Conservation (phyloP, 2,888 invertebrate species). For the Pammene fasciana region DNA sequence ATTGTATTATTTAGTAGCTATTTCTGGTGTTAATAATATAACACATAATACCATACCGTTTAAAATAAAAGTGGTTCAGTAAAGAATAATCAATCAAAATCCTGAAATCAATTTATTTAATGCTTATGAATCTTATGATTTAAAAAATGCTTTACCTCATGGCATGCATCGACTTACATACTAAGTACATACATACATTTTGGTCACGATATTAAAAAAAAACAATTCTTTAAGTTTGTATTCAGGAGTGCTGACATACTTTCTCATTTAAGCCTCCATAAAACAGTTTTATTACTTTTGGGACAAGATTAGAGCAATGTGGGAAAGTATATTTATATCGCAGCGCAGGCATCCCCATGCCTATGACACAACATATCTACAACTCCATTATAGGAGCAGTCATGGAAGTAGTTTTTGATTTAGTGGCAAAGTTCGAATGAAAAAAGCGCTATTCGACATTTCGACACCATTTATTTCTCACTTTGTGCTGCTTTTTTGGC, state of each 20-base stretch:
- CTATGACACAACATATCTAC: constrained; percentile 45
- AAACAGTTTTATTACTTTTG: constrained; percentile 46
- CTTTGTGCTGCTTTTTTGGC: constrained; percentile 57
- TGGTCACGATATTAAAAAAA: constrained; percentile 44
- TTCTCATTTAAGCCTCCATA: constrained; percentile 42
- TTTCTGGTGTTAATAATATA: no score
- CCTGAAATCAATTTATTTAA: not conserved
- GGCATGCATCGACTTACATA: not conserved
- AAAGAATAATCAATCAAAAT: not conserved
- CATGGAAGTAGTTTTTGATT: constrained; percentile 65
- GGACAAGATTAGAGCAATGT: constrained; percentile 45
- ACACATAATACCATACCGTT: no score
- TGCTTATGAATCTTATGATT: no score
- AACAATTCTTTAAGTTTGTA: constrained; percentile 40
- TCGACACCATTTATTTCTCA: constrained; percentile 67
- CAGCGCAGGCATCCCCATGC: constrained; percentile 36
- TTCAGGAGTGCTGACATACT: constrained; percentile 43
- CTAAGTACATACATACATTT: constrained; percentile 27
- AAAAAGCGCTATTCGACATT: constrained; percentile 61
- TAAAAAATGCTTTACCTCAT: not conserved
- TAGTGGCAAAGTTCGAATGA: constrained; percentile 65
- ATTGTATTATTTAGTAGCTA: no score
- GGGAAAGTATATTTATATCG: constrained; percentile 31
- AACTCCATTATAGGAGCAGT: constrained; percentile 44
- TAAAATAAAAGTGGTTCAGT: not conserved